Evolutionary conservation across 1,140 invertebrate genomes (phyloP).

Genomic region (Zaprionus inermis): DNA sequence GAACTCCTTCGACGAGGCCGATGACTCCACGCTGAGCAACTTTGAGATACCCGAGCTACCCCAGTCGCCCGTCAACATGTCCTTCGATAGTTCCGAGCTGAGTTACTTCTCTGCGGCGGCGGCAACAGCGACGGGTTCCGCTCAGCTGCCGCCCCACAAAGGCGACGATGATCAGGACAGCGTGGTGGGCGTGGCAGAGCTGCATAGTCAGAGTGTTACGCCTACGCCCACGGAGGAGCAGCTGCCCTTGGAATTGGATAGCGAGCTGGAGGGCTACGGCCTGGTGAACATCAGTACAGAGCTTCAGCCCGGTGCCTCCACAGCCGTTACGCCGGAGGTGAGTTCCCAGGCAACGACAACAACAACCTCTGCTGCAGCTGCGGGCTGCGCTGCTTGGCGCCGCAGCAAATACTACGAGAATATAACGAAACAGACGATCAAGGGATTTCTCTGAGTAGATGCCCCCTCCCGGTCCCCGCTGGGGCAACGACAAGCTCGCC

Average conservation of each 20-base stretch:
- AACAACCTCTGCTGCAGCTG: conserved; percentile 17
- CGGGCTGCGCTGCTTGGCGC: conserved; percentile 74
- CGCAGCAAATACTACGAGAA: conserved; percentile 84
- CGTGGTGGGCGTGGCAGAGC: conserved; percentile 63
- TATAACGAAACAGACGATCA: conserved; percentile 85
- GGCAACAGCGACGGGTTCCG: conserved; percentile 1
- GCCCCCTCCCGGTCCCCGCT: background rate
- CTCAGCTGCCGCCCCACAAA: conserved; percentile 43
- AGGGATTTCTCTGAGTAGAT: conserved; percentile 82
- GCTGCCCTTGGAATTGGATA: conserved; percentile 71
- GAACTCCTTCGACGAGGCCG: conserved; percentile 79
- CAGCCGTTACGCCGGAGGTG: conserved; percentile 78
- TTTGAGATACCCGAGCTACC: conserved; percentile 76
- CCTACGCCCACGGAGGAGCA: conserved; percentile 69
- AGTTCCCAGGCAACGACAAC: conserved; percentile 53
- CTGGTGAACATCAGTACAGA: conserved; percentile 59
- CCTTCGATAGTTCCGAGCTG: conserved; percentile 79
- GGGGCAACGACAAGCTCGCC: conserved; percentile 37
- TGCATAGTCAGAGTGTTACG: conserved; percentile 77
- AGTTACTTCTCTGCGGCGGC: conserved; percentile 69
- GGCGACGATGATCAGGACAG: conserved; percentile 65
- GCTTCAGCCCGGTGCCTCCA: conserved; percentile 38
- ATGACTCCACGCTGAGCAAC: conserved; percentile 73
- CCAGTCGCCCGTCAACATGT: conserved; percentile 72
- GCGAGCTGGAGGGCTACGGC: conserved; percentile 70